Evolutionary conservation across 2,797 vertebrate species (phyloP).

Genomic region (Onychomys leucogaster): DNA sequence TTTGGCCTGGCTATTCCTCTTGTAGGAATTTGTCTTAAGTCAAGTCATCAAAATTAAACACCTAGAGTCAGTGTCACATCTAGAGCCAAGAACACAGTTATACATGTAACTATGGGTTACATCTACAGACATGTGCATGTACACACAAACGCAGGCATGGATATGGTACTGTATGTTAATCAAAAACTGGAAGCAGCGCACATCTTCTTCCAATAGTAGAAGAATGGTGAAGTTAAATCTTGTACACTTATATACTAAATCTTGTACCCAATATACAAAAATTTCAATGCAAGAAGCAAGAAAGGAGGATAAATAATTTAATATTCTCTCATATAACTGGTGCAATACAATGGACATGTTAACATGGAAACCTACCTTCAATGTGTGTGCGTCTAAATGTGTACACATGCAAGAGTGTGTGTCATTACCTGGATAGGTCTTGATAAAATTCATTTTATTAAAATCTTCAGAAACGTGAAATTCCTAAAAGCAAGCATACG

Average conservation of each 20-base stretch:
- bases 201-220: background rate
- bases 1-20: background rate
- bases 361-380: background rate
- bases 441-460: slow-evolving; percentile 99
- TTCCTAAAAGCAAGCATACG: slow-evolving; percentile 89
- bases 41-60: background rate
- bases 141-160: background rate
- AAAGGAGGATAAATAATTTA: background rate
- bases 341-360: background rate
- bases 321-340: background rate
- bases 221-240: background rate
- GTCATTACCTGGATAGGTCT: slow-evolving; percentile 96
- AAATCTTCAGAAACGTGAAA: slow-evolving; percentile 99
- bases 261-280: background rate
- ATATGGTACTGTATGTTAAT: background rate
- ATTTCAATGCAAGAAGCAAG: background rate
- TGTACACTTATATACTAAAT: too few species aligned
- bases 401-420: background rate
- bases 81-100: background rate
- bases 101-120: background rate
- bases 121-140: background rate
- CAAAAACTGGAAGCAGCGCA: background rate
- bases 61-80: background rate
- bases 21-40: background rate
- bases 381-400: background rate